These are phyloP conservation scores for Lagocephalus sceleratus DNA, from an alignment of 2,797 vertebrate species.

Conservation along the genomic window DNA sequence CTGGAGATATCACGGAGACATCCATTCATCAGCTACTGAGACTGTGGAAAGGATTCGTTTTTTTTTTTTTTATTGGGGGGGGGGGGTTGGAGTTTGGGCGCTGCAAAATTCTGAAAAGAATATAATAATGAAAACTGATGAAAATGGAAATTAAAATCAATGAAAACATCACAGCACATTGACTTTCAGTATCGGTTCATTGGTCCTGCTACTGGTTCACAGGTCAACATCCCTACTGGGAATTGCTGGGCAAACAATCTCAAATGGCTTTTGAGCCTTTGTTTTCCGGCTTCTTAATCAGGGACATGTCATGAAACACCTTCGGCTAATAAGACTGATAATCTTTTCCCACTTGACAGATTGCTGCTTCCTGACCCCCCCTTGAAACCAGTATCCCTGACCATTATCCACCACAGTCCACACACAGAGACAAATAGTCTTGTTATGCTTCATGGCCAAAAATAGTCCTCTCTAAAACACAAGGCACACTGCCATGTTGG, in stretches of 20 bases:
- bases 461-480: conserved; percentile 47
- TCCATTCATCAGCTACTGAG: no score
- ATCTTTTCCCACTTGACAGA: conserved; percentile 6
- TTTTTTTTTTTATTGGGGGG: no score
- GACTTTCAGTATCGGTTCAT: conserved; percentile 20
- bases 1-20: no score
- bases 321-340: neutral
- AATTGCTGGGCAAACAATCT: conserved; percentile 27
- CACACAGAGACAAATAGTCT: conserved; percentile 40
- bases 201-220: conserved; percentile 19
- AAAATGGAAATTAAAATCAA: no score
- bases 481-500: conserved; percentile 21
- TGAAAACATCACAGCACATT: neutral
- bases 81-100: no score
- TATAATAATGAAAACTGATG: no score
- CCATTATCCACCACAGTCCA: conserved; percentile 4
- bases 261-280: conserved; percentile 24
- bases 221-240: conserved; percentile 18
- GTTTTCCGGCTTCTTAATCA: neutral
- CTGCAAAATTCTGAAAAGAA: no score
- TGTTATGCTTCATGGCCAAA: conserved; percentile 45
- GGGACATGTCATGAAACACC: neutral
- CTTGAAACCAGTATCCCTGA: conserved; percentile 17
- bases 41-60: no score
- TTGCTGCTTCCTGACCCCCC: conserved; percentile 3